Conservation (phyloP, 2,888 invertebrate genomes). For the Parnassius smintheus region DNA sequence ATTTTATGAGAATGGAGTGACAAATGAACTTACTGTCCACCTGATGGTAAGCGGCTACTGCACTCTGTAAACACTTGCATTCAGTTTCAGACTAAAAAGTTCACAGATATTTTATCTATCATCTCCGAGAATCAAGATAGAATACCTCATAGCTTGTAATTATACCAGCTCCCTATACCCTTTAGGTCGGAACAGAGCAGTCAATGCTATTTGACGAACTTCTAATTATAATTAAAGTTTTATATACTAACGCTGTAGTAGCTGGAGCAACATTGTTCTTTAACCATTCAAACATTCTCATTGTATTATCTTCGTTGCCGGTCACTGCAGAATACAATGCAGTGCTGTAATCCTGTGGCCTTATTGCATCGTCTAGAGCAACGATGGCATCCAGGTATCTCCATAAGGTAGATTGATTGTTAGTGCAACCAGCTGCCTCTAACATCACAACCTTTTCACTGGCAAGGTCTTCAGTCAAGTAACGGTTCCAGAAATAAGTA, state of each 20-base stretch:
- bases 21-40: too few species aligned
- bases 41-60: too few species aligned
- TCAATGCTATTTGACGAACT: background rate
- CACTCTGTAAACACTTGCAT: too few species aligned
- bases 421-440: conserved; percentile 85
- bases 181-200: too few species aligned
- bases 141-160: too few species aligned
- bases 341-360: conserved; percentile 65
- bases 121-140: too few species aligned
- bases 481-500: conserved; percentile 84
- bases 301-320: conserved; percentile 78
- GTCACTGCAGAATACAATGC: conserved; percentile 74
- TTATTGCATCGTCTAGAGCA: conserved; percentile 44
- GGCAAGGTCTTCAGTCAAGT: conserved; percentile 80
- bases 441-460: conserved; percentile 86
- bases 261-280: conserved; percentile 46
- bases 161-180: too few species aligned
- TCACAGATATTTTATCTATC: too few species aligned
- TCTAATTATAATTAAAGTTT: background rate
- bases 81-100: too few species aligned
- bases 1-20: too few species aligned
- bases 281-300: conserved; percentile 79
- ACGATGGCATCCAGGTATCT: conserved; percentile 54
- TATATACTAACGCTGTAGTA: conserved; percentile 43
- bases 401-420: conserved; percentile 57